Evolutionary conservation across 2,113 vertebrate species (phyloP), one percentile per base, ranked within the genome.

Genomic region (Psettodes erumei): DNA sequence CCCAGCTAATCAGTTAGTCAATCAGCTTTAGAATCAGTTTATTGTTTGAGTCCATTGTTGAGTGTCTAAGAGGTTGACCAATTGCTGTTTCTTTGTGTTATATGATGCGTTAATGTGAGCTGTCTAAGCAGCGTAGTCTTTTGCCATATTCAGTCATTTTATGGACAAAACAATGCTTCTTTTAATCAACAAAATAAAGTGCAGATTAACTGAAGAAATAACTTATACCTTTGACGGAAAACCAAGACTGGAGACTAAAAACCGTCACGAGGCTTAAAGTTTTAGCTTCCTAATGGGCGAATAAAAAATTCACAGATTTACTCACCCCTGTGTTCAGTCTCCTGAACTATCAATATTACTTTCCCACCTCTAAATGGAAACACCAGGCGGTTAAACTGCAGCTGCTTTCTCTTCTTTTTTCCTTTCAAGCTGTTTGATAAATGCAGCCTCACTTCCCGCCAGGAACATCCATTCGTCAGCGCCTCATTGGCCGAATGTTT

Each of bases 381-480:
- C n/a, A 45, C 65, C 8, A 73, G 40, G 23, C 23, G 19, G 7
- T 53, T 60, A 8, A 50, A 66, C 37, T 68, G 32, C 38, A 33
- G 23, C 1, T 5, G 1, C 8, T 28, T 43, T 51, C 25, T 11
- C 47, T 61, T 62, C 42, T 35, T 25, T 62, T 54, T 47, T 23
- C 18, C 18, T 71, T 48, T 48, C 47, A 71, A 33, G 42, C 30
- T 16, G n/a, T 62, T 43, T 72, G 82, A 76, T 72, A 47, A 63
- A 80, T 63, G 37, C 11, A 19, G 27, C 76, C 21, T 19, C 28
- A 40, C 40, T 59, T 13, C 16, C 43, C 55, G 28, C 54, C 62
- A 28, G 60, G 50, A 58, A 12, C 28, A 63, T 66, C 40, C n/a
- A 70, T 76, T 87, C 74, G 37, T 62, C 30, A 64, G 55, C 43